phyloP scores from a whole-genome alignment of 2,797 vertebrate genomes.

The Oreortyx pictus region DNA sequence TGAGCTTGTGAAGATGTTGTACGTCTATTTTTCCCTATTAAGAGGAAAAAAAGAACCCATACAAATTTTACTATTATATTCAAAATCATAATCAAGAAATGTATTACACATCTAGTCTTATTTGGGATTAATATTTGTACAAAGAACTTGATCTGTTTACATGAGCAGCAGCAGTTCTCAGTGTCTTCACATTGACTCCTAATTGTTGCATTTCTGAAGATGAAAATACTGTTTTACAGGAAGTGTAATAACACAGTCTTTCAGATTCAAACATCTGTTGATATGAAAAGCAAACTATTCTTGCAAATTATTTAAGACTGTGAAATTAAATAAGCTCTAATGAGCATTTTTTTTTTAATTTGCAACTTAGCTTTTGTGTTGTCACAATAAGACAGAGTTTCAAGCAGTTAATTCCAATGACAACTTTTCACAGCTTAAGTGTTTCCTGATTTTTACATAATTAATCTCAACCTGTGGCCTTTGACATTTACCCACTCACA shows the following conservation, averaged over 20 bases:
- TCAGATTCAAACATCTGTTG: constrained; percentile 4
- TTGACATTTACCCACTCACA: constrained; percentile 46
- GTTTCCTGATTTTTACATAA: constrained; percentile 42
- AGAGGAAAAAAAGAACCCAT: background rate
- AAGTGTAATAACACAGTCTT: background rate
- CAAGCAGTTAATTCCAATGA: constrained; percentile 40
- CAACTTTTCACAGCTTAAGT: constrained; percentile 30
- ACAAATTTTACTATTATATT: background rate
- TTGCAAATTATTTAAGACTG: constrained; percentile 14
- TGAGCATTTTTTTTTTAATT: background rate
- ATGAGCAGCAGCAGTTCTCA: background rate
- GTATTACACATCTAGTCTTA: constrained; percentile 1
- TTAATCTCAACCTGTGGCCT: constrained; percentile 78
- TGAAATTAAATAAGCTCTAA: constrained; percentile 16
- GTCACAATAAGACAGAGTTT: constrained; percentile 43
- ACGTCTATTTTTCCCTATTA: background rate
- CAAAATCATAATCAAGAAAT: background rate
- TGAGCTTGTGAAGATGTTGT: background rate
- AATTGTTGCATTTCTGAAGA: constrained; percentile 26
- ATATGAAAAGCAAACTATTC: background rate
- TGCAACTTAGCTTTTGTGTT: background rate
- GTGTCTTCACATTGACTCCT: background rate
- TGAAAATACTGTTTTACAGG: background rate
- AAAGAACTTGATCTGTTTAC: constrained; percentile 14
- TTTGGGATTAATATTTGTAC: background rate